These are phyloP conservation scores for Drosophila erecta DNA, from an alignment of 1,140 invertebrate species.

Conservation along the genomic window DNA sequence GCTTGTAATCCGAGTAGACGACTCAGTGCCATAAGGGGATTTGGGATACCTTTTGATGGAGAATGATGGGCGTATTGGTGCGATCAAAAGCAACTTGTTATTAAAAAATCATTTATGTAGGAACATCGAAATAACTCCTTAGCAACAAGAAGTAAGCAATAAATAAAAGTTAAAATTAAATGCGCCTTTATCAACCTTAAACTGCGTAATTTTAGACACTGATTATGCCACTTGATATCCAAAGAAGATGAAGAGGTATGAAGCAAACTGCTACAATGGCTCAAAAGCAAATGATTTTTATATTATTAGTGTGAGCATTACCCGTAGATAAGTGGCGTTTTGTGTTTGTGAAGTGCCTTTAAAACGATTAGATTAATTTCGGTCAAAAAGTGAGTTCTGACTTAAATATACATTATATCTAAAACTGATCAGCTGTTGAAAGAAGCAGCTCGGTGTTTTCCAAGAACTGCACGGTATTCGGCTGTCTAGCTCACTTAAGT, in stretches of 20 bases:
- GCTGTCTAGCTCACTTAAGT: neutral
- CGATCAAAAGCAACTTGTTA: too few species aligned
- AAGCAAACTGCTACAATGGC: neutral
- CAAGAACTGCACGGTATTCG: neutral
- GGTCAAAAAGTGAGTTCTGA: neutral
- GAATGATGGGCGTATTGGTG: neutral
- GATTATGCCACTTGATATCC: too few species aligned
- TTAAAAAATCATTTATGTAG: too few species aligned
- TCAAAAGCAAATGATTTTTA: neutral
- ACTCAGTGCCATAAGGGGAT: slow-evolving; percentile 36
- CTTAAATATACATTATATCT: neutral
- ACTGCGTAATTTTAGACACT: too few species aligned
- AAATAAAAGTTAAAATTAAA: too few species aligned
- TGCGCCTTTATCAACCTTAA: too few species aligned
- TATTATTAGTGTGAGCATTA: neutral
- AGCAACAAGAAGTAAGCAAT: neutral
- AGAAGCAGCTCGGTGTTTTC: neutral
- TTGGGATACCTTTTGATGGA: neutral
- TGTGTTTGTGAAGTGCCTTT: slow-evolving; percentile 1
- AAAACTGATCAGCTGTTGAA: slow-evolving; percentile 8
- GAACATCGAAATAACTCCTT: neutral
- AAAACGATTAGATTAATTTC: slow-evolving; percentile 15
- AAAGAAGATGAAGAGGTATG: too few species aligned
- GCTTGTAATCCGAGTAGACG: slow-evolving; percentile 53
- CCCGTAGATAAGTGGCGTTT: slow-evolving; percentile 4